These are phyloP conservation scores for Amazona finschi DNA, from an alignment of 2,797 vertebrate genomes.

Conservation along the genomic window DNA sequence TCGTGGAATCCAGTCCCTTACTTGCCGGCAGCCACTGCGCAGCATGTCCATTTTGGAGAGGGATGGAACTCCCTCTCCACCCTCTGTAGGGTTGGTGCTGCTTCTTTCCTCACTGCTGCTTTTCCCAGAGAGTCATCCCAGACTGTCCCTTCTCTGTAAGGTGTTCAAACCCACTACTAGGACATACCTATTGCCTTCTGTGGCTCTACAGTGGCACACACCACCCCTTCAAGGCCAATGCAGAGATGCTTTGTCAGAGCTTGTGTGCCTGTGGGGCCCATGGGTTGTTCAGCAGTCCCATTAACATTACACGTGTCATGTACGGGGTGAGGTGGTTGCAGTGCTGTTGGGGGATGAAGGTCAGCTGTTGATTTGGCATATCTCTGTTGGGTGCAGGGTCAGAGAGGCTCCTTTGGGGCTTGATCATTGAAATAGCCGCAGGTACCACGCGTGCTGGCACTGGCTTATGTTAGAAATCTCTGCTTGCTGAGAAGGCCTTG, in stretches of 20 bases:
- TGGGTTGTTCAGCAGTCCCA: rapidly evolving
- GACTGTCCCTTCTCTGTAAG: neutral
- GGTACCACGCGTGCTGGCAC: rapidly evolving
- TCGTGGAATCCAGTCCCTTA: neutral
- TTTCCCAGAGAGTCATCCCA: neutral
- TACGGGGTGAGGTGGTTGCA: neutral
- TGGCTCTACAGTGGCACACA: rapidly evolving
- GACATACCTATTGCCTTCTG: rapidly evolving
- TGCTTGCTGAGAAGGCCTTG: neutral
- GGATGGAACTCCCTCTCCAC: neutral
- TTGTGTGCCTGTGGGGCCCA: rapidly evolving
- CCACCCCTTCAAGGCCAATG: rapidly evolving
- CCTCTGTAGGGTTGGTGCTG: neutral
- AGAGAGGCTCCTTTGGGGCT: neutral
- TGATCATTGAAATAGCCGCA: neutral
- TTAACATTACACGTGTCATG: rapidly evolving
- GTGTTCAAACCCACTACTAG: rapidly evolving
- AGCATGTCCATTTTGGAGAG: rapidly evolving
- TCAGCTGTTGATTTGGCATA: rapidly evolving
- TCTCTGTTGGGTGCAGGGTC: rapidly evolving
- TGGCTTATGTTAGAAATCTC: rapidly evolving
- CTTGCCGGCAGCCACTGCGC: neutral
- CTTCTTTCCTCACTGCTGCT: neutral
- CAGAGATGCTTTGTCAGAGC: neutral
- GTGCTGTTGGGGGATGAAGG: rapidly evolving